Conservation (phyloP, 2,888 invertebrate genomes). For the Anarsia innoxiella region DNA sequence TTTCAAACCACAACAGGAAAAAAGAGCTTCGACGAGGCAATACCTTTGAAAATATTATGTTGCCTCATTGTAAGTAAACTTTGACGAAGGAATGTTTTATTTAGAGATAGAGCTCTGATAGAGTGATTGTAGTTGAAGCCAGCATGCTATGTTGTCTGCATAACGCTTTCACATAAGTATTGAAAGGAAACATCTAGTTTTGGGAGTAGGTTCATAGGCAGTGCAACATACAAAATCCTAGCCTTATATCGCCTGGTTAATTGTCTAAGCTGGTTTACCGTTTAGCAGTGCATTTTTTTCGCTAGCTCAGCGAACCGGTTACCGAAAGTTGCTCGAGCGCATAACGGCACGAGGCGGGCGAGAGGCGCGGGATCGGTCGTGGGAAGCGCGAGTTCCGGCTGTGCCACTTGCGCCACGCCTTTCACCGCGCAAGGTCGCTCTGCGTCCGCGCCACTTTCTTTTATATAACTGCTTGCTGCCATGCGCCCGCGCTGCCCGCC, state of each 20-base stretch:
- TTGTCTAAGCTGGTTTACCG: constrained; percentile 32
- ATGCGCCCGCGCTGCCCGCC: constrained; percentile 30
- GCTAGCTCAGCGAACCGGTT: constrained; percentile 44
- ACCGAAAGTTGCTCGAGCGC: constrained; percentile 53
- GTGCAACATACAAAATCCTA: constrained; percentile 33
- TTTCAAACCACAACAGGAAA: constrained; percentile 7
- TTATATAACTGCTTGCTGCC: constrained; percentile 51
- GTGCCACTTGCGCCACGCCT: constrained; percentile 68
- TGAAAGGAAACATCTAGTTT: no score
- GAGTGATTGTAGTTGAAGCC: no score
- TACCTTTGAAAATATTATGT: background rate
- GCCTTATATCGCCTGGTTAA: constrained; percentile 35
- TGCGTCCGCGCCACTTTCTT: constrained; percentile 73
- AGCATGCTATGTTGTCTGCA: no score
- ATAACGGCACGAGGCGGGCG: constrained; percentile 39
- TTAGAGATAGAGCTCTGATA: no score
- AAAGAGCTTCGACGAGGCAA: constrained; percentile 17
- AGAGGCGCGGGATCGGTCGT: constrained; percentile 51
- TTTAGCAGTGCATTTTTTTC: constrained; percentile 42
- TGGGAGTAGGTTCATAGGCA: no score
- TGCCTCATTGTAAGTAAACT: no score
- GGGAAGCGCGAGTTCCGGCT: constrained; percentile 72
- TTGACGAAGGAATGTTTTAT: no score
- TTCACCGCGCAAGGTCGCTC: constrained; percentile 70
- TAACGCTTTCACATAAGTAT: no score